These are phyloP conservation scores for Sebastes oblongus DNA, from an alignment of 2,797 vertebrate genomes.

Conservation along the genomic window DNA sequence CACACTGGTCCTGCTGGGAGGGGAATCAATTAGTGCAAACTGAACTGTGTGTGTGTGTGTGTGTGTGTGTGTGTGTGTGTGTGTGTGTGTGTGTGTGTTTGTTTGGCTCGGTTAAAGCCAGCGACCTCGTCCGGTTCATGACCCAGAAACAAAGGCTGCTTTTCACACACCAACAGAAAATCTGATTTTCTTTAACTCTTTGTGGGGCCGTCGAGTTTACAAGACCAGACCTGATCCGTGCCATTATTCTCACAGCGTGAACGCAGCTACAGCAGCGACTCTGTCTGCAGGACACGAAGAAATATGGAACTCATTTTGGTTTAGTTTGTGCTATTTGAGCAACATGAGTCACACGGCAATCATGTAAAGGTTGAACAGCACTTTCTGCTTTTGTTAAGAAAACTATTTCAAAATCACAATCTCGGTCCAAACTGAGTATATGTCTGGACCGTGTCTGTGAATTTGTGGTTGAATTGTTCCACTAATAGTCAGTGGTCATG, in stretches of 20 bases:
- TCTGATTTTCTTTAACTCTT: conserved; percentile 9
- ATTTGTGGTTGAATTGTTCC: not conserved
- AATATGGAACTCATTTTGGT: conserved; percentile 35
- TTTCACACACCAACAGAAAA: conserved; percentile 45
- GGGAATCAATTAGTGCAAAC: conserved; percentile 66
- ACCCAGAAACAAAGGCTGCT: conserved; percentile 68
- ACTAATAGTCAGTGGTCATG: too few species aligned
- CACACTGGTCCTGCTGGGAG: conserved; percentile 23
- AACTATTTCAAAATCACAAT: not conserved
- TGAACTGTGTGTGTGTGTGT: conserved; percentile 8
- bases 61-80: conserved; percentile 29
- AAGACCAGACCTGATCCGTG: conserved; percentile 41
- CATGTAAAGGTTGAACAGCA: not conserved
- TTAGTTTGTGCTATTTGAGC: not conserved
- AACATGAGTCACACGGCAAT: not conserved
- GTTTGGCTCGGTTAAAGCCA: conserved; percentile 61
- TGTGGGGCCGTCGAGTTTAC: conserved; percentile 18
- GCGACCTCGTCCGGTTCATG: conserved; percentile 65
- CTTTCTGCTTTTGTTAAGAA: not conserved
- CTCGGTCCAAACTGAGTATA: not conserved
- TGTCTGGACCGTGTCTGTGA: not conserved
- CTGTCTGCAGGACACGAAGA: not conserved
- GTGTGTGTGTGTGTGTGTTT: conserved; percentile 41
- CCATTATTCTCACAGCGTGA: conserved; percentile 23
- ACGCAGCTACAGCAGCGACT: conserved; percentile 1